A percentile compares a stretch with the other conserved stretches of the same genome.
phyloP scores from a whole-genome alignment of 2,888 invertebrate species.

The Melinopterus prodromus region DNA sequence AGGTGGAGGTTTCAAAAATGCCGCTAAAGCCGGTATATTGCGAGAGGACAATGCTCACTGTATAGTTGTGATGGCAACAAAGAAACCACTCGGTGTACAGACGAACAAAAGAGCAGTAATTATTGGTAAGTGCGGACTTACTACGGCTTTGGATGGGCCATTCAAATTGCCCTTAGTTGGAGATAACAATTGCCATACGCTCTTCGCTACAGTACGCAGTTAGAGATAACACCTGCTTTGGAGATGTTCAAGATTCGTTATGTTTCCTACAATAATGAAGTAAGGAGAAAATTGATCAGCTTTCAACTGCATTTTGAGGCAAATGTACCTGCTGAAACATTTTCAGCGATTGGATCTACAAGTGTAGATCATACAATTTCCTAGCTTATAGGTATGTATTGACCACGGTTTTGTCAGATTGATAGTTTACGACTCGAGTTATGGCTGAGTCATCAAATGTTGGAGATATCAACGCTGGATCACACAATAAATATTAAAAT shows the following conservation, averaged over 20 bases:
- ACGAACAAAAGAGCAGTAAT: neutral
- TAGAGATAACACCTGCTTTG: neutral
- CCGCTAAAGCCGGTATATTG: conserved; percentile 4
- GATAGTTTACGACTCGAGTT: no score
- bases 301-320: no score
- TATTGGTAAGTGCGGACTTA: neutral
- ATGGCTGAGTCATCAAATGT: no score
- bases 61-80: neutral
- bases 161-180: conserved; percentile 4
- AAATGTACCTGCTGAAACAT: no score
- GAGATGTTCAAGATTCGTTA: neutral
- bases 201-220: neutral
- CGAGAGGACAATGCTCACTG: neutral
- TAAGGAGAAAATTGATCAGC: no score
- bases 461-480: no score
- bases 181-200: neutral
- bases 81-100: neutral
- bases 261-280: no score
- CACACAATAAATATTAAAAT: no score
- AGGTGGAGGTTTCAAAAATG: neutral
- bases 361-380: no score
- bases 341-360: no score
- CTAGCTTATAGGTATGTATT: no score
- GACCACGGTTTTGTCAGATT: no score
- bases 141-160: neutral